Base-by-base conservation (phyloP, 2,797 vertebrate species). In the Tapera naevia region DNA sequence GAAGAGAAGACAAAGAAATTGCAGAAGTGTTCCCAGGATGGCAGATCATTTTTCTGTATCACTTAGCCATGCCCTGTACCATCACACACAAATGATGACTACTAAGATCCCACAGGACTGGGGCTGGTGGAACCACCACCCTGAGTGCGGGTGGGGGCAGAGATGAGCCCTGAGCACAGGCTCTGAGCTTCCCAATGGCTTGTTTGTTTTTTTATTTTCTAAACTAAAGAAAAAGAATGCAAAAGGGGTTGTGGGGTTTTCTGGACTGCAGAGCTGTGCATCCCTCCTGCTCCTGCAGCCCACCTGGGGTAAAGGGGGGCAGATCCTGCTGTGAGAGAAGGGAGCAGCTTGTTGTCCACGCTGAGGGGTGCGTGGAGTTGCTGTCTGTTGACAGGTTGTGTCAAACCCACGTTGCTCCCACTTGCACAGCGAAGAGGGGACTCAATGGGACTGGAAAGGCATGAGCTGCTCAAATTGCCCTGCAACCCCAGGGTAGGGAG, bases 81-180 rank as follows among this genome's bases (percentile, higher is more conserved):
- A 13, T 58, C 70, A 15, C 11, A 16, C 2, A 2, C 2, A 17
- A 15, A 27, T 39, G 51, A 48, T 70, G 43, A 12, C 13, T 32
- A 7, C 32, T 45, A 8, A 0, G 0, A 24, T 41, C 16, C 39
- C 0, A 0, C 53, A 62, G 61, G 53, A 13, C 46, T 11, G n/a
- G 61, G 22, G 12, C 15, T 3, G 9, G 17, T 79, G 67, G 58
- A 37, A 72, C 8, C 16, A 72, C 8, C 16, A 22, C 15, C 32
- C 3, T 1, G 27, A 23, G 11, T 19, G 27, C n/a, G n/a, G n/a
- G n/a, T 64, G 70, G 87, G 18, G 25, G 41, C 43, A 84, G 41
- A 17, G 56, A 17, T 53, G 43, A 73, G 30, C 22, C 45, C n/a
- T 78, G 24, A 62, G 57, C 25, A 43, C 17, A 33, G 33, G 33